Conservation (phyloP, 37 sponge, comb jelly and placozoan genomes). For the Geodia barretti region DNA sequence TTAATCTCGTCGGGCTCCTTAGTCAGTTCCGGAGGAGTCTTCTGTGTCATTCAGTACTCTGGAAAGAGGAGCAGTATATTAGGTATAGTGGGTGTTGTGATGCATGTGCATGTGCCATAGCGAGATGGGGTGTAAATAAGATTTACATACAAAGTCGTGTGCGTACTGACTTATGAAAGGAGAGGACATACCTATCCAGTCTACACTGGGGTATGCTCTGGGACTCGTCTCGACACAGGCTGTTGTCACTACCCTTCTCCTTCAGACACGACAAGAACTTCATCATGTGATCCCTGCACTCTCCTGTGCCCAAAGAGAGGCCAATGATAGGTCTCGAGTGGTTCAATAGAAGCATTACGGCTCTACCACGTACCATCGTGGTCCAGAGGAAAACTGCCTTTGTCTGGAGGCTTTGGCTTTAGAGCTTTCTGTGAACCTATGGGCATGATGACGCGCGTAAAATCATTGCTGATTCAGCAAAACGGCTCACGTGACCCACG, state of each 20-base stretch:
- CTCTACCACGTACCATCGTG: slow-evolving; percentile 72
- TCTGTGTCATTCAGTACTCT: too few relatives aligned
- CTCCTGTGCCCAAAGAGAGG: slow-evolving; percentile 68
- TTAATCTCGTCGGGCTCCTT: too few relatives aligned
- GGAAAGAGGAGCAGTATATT: too few relatives aligned
- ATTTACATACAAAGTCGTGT: neutral
- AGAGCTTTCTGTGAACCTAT: slow-evolving; percentile 42
- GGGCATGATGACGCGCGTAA: slow-evolving; percentile 24
- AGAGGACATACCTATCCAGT: slow-evolving; percentile 85
- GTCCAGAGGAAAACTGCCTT: slow-evolving; percentile 97
- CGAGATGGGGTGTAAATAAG: neutral
- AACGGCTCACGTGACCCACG: neutral
- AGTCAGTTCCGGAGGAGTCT: too few relatives aligned
- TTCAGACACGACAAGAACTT: slow-evolving; percentile 87
- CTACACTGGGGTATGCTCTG: slow-evolving; percentile 85
- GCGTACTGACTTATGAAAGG: neutral
- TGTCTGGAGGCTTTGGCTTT: slow-evolving; percentile 87
- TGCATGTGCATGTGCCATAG: too few relatives aligned
- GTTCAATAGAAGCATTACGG: too few relatives aligned
- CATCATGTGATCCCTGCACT: slow-evolving; percentile 83
- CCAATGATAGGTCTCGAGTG: too few relatives aligned
- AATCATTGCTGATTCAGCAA: slow-evolving; percentile 35
- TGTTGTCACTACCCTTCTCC: slow-evolving; percentile 50
- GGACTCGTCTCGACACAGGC: slow-evolving; percentile 65
- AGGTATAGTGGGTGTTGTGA: too few relatives aligned